Evolutionary conservation across 2,113 vertebrate species (phyloP).

Genomic region (Pycnonotus jocosus): DNA sequence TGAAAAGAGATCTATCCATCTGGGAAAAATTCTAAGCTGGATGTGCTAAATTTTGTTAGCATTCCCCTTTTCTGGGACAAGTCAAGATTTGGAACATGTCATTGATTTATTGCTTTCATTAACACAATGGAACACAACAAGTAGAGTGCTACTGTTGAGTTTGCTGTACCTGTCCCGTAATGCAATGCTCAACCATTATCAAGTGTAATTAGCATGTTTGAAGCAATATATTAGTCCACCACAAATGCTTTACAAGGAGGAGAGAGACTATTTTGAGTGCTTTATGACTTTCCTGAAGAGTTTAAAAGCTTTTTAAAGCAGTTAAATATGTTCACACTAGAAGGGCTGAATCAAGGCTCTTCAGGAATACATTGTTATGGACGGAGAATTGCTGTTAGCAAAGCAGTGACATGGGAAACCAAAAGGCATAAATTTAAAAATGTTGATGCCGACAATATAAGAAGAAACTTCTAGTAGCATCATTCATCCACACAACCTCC

Average conservation of each 20-base stretch:
- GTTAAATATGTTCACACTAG: background rate
- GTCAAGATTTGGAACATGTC: background rate
- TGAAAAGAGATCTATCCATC: background rate
- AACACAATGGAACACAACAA: background rate
- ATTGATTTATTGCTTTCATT: conserved; percentile 17
- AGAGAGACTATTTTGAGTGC: background rate
- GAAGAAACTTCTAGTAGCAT: background rate
- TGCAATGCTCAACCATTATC: background rate
- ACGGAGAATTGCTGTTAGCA: background rate
- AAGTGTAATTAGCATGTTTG: conserved; percentile 3
- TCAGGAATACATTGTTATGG: background rate
- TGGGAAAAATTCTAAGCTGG: background rate
- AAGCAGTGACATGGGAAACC: background rate
- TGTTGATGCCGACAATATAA: background rate
- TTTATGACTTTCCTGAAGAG: background rate
- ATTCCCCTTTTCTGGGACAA: background rate
- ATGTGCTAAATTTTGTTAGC: background rate
- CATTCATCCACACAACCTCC: background rate
- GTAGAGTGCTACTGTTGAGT: background rate
- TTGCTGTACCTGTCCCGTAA: background rate
- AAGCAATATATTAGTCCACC: background rate
- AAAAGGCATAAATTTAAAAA: background rate
- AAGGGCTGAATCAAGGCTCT: background rate
- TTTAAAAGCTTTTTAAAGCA: conserved; percentile 20
- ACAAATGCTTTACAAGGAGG: conserved; percentile 15